These are phyloP conservation scores for Scyliorhinus canicula DNA, from an alignment of 2,797 vertebrate species.

Conservation along the genomic window DNA sequence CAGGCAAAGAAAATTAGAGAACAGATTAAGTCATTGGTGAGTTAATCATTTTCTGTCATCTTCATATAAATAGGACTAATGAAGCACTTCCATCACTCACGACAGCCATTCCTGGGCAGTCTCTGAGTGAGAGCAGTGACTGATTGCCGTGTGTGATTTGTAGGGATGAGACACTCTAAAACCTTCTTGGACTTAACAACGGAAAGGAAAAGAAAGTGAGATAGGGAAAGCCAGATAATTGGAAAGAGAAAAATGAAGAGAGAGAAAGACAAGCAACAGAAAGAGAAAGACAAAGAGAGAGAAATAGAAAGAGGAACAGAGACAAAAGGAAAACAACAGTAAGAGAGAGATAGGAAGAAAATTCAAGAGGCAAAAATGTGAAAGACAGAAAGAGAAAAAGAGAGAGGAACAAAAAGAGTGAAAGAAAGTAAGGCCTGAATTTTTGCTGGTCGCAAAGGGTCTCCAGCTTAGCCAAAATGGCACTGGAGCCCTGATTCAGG, in stretches of 20 bases:
- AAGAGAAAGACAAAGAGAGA: neutral
- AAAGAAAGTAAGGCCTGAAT: too few species aligned
- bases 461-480: too few species aligned
- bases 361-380: too few species aligned
- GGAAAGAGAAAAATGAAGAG: neutral
- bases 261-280: neutral
- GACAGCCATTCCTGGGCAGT: neutral
- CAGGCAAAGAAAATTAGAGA: conserved; percentile 18
- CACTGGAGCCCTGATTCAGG: too few species aligned
- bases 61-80: conserved; percentile 5
- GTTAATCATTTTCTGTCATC: conserved; percentile 15
- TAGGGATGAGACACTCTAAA: neutral
- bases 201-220: neutral
- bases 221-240: neutral
- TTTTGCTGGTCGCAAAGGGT: too few species aligned
- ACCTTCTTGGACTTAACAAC: neutral
- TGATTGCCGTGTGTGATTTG: neutral
- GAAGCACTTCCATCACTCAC: neutral
- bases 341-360: neutral
- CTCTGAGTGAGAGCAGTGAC: neutral
- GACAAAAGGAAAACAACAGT: too few species aligned
- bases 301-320: neutral
- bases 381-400: too few species aligned
- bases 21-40: conserved; percentile 4
- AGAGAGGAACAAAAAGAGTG: too few species aligned